Conservation (phyloP, 1,140 invertebrate species). For the Callitettix versicolor region DNA sequence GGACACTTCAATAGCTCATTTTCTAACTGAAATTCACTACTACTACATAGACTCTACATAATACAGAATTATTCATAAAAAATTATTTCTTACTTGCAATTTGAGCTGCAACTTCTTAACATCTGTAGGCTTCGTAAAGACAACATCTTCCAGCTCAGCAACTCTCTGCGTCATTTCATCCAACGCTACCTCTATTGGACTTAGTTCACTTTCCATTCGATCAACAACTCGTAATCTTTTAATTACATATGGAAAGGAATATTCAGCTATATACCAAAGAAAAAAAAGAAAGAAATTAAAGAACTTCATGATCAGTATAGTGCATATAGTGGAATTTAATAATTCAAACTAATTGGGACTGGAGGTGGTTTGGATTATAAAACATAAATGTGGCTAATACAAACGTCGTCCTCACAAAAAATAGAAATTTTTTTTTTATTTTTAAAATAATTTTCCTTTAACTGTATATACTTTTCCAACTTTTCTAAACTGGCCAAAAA, state of each 20-base stretch:
- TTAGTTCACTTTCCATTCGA: slow-evolving; percentile 64
- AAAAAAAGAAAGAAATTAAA: not conserved
- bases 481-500: too few relatives aligned
- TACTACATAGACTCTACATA: too few relatives aligned
- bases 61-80: too few relatives aligned
- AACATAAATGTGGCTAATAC: not conserved
- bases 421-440: too few relatives aligned
- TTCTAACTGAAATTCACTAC: too few relatives aligned
- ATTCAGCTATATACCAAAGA: slow-evolving; percentile 53
- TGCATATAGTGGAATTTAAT: not conserved
- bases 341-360: too few relatives aligned
- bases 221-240: slow-evolving; percentile 69
- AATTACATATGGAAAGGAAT: slow-evolving; percentile 84
- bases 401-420: too few relatives aligned
- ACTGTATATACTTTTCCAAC: too few relatives aligned
- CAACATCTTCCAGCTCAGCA: slow-evolving; percentile 72
- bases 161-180: slow-evolving; percentile 84
- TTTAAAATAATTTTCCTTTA: too few relatives aligned
- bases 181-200: slow-evolving; percentile 87
- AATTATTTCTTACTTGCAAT: slow-evolving; percentile 80
- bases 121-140: slow-evolving; percentile 66
- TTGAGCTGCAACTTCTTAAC: slow-evolving; percentile 81
- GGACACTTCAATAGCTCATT: too few relatives aligned
- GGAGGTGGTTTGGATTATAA: too few relatives aligned
- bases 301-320: too few relatives aligned